A percentile compares a stretch with the other conserved stretches of the same genome.
phyloP scores from a whole-genome alignment of 2,797 vertebrate genomes.

The Rhynchonycteris naso region DNA sequence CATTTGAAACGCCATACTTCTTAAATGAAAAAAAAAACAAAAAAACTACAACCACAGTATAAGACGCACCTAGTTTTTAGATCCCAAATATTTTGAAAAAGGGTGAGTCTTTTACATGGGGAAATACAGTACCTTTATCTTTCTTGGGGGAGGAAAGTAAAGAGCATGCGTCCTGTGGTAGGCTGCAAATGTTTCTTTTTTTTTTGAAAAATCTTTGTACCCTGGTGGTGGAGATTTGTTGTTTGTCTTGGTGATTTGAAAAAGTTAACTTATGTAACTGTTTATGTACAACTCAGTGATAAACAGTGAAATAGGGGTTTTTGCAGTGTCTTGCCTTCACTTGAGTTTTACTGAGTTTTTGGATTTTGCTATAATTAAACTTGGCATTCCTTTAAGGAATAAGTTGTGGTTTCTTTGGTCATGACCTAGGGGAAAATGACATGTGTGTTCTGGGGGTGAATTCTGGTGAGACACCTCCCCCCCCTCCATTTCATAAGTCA shows the following conservation, averaged over 20 bases:
- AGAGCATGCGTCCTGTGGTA: background rate
- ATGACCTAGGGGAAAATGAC: conserved; percentile 25
- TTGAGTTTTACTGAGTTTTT: background rate
- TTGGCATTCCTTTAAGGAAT: conserved; percentile 33
- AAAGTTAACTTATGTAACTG: background rate
- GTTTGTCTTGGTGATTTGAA: background rate
- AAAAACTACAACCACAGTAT: no score
- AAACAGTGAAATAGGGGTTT: background rate
- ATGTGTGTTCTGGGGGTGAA: background rate
- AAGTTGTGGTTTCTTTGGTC: conserved; percentile 48
- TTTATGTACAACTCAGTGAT: background rate
- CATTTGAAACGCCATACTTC: no score
- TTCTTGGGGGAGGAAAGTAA: background rate
- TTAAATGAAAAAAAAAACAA: no score
- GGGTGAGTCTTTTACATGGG: no score
- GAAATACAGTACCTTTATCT: background rate
- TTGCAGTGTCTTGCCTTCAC: background rate
- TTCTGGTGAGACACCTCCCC: conserved; percentile 18
- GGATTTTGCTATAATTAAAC: conserved; percentile 15
- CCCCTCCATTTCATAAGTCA: conserved; percentile 53
- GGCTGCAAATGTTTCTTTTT: background rate
- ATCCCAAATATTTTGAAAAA: no score
- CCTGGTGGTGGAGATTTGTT: background rate
- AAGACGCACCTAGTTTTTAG: no score
- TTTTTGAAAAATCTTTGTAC: background rate